Conservation (phyloP, 1,140 invertebrate species). For the Zaprionus inermis region DNA sequence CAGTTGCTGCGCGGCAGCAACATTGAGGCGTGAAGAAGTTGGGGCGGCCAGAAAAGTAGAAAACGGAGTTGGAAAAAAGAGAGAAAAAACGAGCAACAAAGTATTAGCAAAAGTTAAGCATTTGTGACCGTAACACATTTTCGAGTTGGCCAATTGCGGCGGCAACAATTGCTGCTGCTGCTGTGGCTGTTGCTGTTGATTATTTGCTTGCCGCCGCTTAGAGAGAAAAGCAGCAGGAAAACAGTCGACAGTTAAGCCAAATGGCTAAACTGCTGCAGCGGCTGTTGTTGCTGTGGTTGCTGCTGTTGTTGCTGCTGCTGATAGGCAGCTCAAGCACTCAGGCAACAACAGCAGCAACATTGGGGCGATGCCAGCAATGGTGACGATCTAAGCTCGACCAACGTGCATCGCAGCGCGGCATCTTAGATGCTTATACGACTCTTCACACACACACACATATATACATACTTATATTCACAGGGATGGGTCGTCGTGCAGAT, state of each 20-base stretch:
- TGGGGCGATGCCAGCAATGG: constrained; percentile 55
- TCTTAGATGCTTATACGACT: constrained; percentile 71
- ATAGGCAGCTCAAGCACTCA: constrained; percentile 14
- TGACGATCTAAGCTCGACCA: constrained; percentile 71
- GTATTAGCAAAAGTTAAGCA: constrained; percentile 82
- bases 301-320: constrained; percentile 29
- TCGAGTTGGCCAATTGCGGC: constrained; percentile 63
- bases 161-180: constrained; percentile 31
- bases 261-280: constrained; percentile 43
- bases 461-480: constrained; percentile 49
- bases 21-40: constrained; percentile 49
- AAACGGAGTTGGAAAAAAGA: constrained; percentile 12
- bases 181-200: constrained; percentile 58
- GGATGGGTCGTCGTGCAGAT: constrained; percentile 60
- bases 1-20: constrained; percentile 29
- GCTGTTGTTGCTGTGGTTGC: constrained; percentile 32
- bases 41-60: constrained; percentile 11
- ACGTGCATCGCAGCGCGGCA: constrained; percentile 68
- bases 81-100: constrained; percentile 31
- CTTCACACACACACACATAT: constrained; percentile 28
- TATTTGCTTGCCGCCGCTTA: constrained; percentile 45
- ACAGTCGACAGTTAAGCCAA: constrained; percentile 50
- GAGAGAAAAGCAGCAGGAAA: constrained; percentile 43
- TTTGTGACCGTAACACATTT: constrained; percentile 81
- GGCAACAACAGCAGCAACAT: constrained; percentile 47